A percentile compares a stretch with the other conserved stretches of the same genome.
Conservation (phyloP, 2,888 invertebrate species). For the Hirtodrosophila confusa region DNA sequence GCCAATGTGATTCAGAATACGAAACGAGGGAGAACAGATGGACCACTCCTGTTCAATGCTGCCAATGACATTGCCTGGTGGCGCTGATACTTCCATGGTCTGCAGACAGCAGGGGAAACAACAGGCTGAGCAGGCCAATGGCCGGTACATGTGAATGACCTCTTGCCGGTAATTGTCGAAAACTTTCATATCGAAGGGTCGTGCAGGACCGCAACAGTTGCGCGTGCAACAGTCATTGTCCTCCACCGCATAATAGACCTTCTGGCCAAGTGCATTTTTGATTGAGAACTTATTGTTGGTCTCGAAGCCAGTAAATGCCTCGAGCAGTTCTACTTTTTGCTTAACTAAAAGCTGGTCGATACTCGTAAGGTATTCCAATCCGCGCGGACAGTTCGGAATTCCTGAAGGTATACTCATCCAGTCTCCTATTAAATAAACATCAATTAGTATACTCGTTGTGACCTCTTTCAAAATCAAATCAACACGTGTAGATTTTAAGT, state of each 20-base stretch:
- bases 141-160: slow-evolving; percentile 93
- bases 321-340: slow-evolving; percentile 91
- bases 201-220: slow-evolving; percentile 91
- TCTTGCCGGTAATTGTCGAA: slow-evolving; percentile 92
- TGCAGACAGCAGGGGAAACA: slow-evolving; percentile 94
- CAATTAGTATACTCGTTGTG: slow-evolving; percentile 3
- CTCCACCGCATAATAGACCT: slow-evolving; percentile 91
- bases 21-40: slow-evolving; percentile 89
- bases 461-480: slow-evolving; percentile 11
- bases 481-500: slow-evolving; percentile 6
- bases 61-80: slow-evolving; percentile 89
- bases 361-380: slow-evolving; percentile 95
- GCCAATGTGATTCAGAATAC: slow-evolving; percentile 90
- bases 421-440: slow-evolving; percentile 86
- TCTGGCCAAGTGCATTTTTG: slow-evolving; percentile 91
- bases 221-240: slow-evolving; percentile 94
- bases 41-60: slow-evolving; percentile 91
- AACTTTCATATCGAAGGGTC: slow-evolving; percentile 95
- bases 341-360: slow-evolving; percentile 93
- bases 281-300: slow-evolving; percentile 95
- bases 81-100: slow-evolving; percentile 91
- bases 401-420: slow-evolving; percentile 93
- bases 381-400: slow-evolving; percentile 91
- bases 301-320: slow-evolving; percentile 92
- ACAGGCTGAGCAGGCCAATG: slow-evolving; percentile 92